Percentiles rank a stretch among this genome's conserved stretches.
Conservation (phyloP, 2,888 invertebrate species). For the Drosophila suboccidentalis region DNA sequence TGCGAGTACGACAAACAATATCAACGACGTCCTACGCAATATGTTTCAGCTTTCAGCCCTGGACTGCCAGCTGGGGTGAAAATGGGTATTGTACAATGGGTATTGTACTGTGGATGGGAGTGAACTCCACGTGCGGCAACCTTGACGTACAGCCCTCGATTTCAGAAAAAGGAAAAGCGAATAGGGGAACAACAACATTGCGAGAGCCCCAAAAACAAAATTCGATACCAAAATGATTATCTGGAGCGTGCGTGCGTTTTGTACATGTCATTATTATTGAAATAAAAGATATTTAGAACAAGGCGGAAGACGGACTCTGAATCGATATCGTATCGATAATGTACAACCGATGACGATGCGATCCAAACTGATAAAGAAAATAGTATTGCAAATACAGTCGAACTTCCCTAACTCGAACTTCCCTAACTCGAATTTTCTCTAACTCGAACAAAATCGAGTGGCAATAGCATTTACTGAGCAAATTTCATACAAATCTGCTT, state of each 20-base stretch:
- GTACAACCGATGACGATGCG: constrained; percentile 34
- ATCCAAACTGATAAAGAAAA: constrained; percentile 34
- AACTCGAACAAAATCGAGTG: too few relatives aligned
- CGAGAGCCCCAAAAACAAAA: constrained; percentile 24
- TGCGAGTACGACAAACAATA: background rate
- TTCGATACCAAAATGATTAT: constrained; percentile 58
- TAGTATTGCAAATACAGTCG: constrained; percentile 1
- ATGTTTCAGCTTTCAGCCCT: constrained; percentile 74
- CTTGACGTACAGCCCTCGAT: constrained; percentile 50
- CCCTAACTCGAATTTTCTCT: too few relatives aligned
- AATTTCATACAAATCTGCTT: too few relatives aligned
- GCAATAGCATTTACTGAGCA: too few relatives aligned
- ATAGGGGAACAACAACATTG: constrained; percentile 14
- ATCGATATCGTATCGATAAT: constrained; percentile 53
- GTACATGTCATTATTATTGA: constrained; percentile 73
- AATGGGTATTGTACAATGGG: constrained; percentile 2
- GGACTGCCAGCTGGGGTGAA: constrained; percentile 27
- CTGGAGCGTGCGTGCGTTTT: constrained; percentile 66
- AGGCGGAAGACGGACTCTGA: constrained; percentile 30
- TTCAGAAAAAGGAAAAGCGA: constrained; percentile 23
- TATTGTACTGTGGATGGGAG: constrained; percentile 8
- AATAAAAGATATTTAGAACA: constrained; percentile 48
- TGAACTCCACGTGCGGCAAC: constrained; percentile 56
- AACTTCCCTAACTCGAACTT: too few relatives aligned
- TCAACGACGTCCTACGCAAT: constrained; percentile 75